Evolutionary conservation across 2,113 vertebrate genomes (phyloP).

Genomic region (Pavo muticus): DNA sequence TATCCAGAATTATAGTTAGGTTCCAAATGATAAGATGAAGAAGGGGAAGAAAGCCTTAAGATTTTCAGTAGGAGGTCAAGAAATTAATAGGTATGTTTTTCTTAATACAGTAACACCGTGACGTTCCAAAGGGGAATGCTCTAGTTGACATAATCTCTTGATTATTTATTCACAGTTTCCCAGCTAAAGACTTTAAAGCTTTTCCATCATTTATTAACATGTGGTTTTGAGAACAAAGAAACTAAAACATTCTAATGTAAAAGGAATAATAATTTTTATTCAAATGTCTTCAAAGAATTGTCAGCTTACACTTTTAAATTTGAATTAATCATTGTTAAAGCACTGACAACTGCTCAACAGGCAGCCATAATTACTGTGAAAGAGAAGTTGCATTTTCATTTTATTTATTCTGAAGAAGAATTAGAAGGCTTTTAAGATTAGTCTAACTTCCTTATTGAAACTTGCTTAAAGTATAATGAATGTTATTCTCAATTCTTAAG

Average conservation of each 20-base stretch:
- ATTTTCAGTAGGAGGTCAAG: background rate
- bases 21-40: background rate
- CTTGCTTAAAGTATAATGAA: background rate
- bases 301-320: background rate
- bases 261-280: background rate
- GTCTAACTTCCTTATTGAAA: background rate
- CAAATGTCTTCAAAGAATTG: background rate
- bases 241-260: background rate
- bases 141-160: background rate
- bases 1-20: background rate
- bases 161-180: slow-evolving; percentile 6
- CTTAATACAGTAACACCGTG: background rate
- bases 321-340: background rate
- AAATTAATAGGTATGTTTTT: background rate
- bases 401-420: background rate
- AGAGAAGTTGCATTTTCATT: background rate
- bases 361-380: background rate
- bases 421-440: background rate
- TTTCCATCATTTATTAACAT: background rate
- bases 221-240: background rate
- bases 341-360: background rate
- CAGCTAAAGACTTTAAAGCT: background rate
- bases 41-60: background rate
- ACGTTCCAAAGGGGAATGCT: background rate
- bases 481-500: background rate